Base-by-base conservation (phyloP, 2,888 invertebrate genomes). In the Baccha elongata region DNA sequence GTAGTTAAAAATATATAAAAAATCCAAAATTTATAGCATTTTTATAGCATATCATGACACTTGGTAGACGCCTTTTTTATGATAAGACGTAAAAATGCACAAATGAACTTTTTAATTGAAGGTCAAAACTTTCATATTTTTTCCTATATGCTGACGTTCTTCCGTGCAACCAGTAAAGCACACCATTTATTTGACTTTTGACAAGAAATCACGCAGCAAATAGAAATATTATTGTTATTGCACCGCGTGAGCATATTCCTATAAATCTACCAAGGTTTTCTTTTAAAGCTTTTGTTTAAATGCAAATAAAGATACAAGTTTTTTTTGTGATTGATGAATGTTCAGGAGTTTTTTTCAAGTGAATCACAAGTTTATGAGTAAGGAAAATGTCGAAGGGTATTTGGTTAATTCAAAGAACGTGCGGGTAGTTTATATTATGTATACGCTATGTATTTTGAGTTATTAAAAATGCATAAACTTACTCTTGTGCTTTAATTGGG, bases 301-400 rank as follows among this genome's bases (percentile, higher is more conserved):
- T 8, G 8, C 29, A 32, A 32, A 8, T 32, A 32, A 3, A 23
- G 5, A 23, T 32, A 32, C 1, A 1, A 7, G 29, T 32, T 32
- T 32, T 32, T 6, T 32, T 32, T 32, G 29, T 8, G 8, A 37
- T 62, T 69, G 53, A 62, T 76, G 40, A 67, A 64, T 76, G 40
- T 69, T 73, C 40, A 48, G 68, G 35, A 79, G 42, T 68, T 68
- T 68, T 53, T 55, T 26, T 13, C 55, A 19, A 55, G 8, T 79
- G 79, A 73, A 68, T 73, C 73, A 79, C 48, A 62, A 50, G 37
- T 40, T 62, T 68, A 73, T 73, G 73, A 79, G 71, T 68, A 62
- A n/a, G n/a, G 67, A 53, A 67, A 46, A 32, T 21, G 5, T 23
- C 5, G n/a, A n/a, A n/a, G n/a, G 23, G n/a, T 46, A 17, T 26